Evolutionary conservation across 2,888 invertebrate genomes (phyloP), one percentile per base, ranked within the genome.

Genomic region (Alviniconcha strummeri): DNA sequence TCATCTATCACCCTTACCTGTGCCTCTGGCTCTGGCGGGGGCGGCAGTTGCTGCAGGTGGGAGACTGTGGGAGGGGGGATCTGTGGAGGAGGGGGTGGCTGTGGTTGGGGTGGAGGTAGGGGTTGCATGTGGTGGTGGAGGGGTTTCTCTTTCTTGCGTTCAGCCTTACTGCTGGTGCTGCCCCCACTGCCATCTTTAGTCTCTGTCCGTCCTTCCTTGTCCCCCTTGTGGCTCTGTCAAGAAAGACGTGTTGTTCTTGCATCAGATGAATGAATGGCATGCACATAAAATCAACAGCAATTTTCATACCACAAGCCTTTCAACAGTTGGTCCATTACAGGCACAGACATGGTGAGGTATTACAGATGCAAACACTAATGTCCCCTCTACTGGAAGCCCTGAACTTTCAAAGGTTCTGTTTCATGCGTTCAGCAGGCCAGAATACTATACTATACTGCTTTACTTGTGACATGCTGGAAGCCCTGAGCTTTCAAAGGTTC

Each of bases 81-180:
- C 72, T 87, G 87, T 77, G 88, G 88, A 72, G 87, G 87, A 6
- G 87, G 86, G 17, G 85, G 87, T 71, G 87, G 84, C 78, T 88
- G 86, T 82, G 87, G 84, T 84, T 87, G 84, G 76, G 84, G 76
- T 84, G 85, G 83, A 82, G 84, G 82, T 77, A 84, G 80, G 83
- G 86, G 80, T 84, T 82, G 85, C 72, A 82, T 77, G 56, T 81
- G 85, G 54, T 84, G 83, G 19, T 81, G 85, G 55, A 81, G 86
- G 9, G 88, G 88, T 85, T 91, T 90, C 15, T 91, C 90, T 76
- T 90, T 91, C 84, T 90, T 91, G 81, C 89, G 89, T 13, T 90
- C 91, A 9, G 87, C 82, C 82, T 90, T 91, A 55, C 69, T 77
- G 67, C 55, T 84, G 82, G 90, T 91, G 77, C 77, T 82, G 13